Percentiles rank a stretch among this genome's conserved stretches.
phyloP scores from a whole-genome alignment of 2,888 invertebrate species.

The Torymus texanus region DNA sequence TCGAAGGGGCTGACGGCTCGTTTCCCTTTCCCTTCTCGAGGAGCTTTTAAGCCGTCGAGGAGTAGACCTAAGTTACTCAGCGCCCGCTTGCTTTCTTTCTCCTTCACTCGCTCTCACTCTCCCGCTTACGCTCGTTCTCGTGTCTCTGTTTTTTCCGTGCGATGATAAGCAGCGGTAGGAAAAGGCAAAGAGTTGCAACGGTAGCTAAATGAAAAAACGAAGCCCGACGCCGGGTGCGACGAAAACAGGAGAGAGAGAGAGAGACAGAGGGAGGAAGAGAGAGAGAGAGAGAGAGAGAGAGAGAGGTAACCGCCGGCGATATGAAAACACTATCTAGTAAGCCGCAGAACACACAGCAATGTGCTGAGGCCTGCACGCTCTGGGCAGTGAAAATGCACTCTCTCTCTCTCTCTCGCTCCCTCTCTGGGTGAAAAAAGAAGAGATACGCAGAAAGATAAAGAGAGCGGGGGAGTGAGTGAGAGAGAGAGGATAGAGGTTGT shows the following conservation, averaged over 20 bases:
- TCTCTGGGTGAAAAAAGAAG: constrained; percentile 31
- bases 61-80: constrained; percentile 27
- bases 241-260: constrained; percentile 3
- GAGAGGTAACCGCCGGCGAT: constrained; percentile 62
- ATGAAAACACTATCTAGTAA: constrained; percentile 74
- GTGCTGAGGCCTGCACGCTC: constrained; percentile 72
- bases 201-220: neutral
- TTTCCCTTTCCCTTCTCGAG: neutral
- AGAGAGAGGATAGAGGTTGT: constrained; percentile 21
- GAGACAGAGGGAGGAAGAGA: constrained; percentile 20
- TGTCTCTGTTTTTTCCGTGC: too few relatives aligned
- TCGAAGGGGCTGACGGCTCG: constrained; percentile 12
- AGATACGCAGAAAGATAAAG: neutral
- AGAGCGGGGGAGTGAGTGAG: constrained; percentile 28
- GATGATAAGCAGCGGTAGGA: too few relatives aligned
- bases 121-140: too few relatives aligned
- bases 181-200: too few relatives aligned
- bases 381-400: constrained; percentile 43
- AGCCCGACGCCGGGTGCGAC: neutral
- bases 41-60: constrained; percentile 4
- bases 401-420: neutral
- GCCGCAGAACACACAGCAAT: constrained; percentile 73
- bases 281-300: constrained; percentile 13
- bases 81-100: too few relatives aligned
- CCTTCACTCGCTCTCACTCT: too few relatives aligned